Conservation (phyloP, 2,797 vertebrate species). For the Phataginus tricuspis region DNA sequence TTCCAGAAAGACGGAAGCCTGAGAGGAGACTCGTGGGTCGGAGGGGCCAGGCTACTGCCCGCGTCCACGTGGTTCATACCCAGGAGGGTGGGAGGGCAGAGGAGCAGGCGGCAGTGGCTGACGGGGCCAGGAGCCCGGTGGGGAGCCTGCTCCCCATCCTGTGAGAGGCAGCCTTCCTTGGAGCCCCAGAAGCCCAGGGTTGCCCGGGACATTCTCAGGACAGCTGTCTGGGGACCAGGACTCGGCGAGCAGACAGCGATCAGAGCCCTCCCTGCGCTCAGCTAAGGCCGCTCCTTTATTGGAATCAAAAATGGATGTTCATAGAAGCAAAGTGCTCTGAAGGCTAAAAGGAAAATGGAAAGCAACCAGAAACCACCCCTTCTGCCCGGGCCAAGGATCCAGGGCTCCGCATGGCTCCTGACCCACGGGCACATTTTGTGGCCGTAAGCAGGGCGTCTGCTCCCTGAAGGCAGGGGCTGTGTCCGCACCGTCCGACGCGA, state of each 20-base stretch:
- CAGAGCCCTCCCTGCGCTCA: neutral
- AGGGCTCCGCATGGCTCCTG: neutral
- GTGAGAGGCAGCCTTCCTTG: neutral
- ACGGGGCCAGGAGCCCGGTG: neutral
- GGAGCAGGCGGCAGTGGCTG: neutral
- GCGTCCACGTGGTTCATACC: neutral
- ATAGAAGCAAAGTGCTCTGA: neutral
- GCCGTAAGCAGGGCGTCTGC: neutral
- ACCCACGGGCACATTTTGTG: fast-evolving
- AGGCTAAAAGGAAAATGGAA: neutral
- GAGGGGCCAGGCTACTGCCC: fast-evolving
- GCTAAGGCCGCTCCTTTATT: neutral
- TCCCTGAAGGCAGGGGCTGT: neutral
- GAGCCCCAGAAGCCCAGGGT: neutral
- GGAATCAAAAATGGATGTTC: neutral
- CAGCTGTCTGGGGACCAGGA: neutral
- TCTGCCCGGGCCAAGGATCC: too few relatives aligned
- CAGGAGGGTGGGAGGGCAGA: fast-evolving
- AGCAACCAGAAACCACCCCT: neutral
- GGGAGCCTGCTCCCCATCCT: neutral
- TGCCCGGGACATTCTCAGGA: neutral
- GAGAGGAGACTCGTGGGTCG: neutral
- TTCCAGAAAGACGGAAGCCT: neutral
- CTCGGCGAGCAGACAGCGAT: fast-evolving
- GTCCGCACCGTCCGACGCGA: too few relatives aligned